Base-by-base conservation (phyloP, 2,113 vertebrate species). In the Callithrix jacchus region DNA sequence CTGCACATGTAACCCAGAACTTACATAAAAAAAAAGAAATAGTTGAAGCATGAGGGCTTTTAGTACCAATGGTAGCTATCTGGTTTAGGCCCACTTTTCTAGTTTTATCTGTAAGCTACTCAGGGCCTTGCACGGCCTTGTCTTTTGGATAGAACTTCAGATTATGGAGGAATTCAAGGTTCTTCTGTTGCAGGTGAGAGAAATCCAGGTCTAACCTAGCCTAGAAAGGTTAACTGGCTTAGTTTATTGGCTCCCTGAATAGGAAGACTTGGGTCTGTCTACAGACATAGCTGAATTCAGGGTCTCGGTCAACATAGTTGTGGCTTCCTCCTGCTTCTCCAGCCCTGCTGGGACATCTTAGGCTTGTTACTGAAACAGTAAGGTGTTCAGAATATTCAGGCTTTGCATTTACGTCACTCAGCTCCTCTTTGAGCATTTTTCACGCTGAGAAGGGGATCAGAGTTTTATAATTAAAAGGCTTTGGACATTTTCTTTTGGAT, bases 401-500 rank as follows among this genome's bases (percentile, higher is more conserved):
- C 27, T 70, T 58, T 91, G 49, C 37, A 25, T 16, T 52, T 54
- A 86, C 40, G 8, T 74, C 42, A 92, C 42, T 93, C n/a, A 89
- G 8, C 2, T 27, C 3, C 68, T 49, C 47, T n/a, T 54, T 25
- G 8, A 68, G 23, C 25, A 56, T 56, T 90, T 64, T 82, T 87
- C 37, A 89, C 14, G 16, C 10, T 21, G 40, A 85, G 64, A 40
- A 61, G 23, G 8, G 35, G 25, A n/a, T 61, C 54, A 37, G 16
- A 18, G 40, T 71, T 71, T 70, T 80, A 40, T 76, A 42, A 11
- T 27, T 91, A 6, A 79, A 97, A 88, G 20, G 21, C 25, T 81
- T 81, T 94, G 64, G 27, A 32, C 30, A 74, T 61, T 85, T 89
- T 92, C 37, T 89, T 89, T 85, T 82, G 49, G 27, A 52, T 45